These are phyloP conservation scores for Rattus norvegicus DNA, from an alignment of 2,113 vertebrate species.

Conservation along the genomic window GRCr8 NC_086028.1:96476501-96477000, in stretches of 20 bases:
- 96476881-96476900: background rate
- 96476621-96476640: background rate
- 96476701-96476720: background rate
- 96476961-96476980: too few relatives aligned
- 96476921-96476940: too few relatives aligned
- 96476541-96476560: background rate
- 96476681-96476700: background rate
- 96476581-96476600: background rate
- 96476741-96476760: background rate
- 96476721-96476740: background rate
- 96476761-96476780: background rate
- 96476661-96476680: background rate
- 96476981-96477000: too few relatives aligned
- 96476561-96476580: background rate
- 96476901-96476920: too few relatives aligned
- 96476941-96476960: too few relatives aligned
- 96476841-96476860: background rate
- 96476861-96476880: background rate
- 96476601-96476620: background rate
- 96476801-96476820: background rate
- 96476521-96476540: background rate
- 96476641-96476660: background rate
- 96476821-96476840: background rate
- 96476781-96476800: background rate
- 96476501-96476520: background rate